A percentile compares a stretch with the other conserved stretches of the same genome.
Evolutionary conservation across 2,888 invertebrate species (phyloP).

Genomic region (Terebella lapidaria): DNA sequence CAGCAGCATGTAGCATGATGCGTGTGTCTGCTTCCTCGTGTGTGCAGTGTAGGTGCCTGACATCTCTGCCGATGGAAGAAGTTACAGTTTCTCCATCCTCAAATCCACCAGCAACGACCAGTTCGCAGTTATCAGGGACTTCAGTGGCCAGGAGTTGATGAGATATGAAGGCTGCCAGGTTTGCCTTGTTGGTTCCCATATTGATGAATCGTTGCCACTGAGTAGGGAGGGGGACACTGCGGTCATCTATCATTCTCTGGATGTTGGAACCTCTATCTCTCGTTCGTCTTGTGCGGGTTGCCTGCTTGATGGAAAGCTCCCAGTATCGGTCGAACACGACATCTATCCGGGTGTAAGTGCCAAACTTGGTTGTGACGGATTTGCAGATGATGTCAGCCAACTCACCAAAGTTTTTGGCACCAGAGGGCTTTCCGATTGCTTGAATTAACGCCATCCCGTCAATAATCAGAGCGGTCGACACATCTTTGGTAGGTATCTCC

Average conservation of each 20-base stretch:
- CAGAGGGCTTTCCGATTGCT: too few species aligned
- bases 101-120: neutral
- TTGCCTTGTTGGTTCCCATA: neutral
- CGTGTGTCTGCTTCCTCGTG: conserved; percentile 25
- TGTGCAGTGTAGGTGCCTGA: too few species aligned
- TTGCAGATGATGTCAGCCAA: too few species aligned
- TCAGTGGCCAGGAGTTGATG: conserved; percentile 2
- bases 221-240: neutral
- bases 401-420: too few species aligned
- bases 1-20: conserved; percentile 2
- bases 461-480: too few species aligned
- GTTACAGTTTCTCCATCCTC: too few species aligned
- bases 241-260: neutral
- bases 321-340: neutral
- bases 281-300: neutral
- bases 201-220: neutral
- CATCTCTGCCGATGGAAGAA: too few species aligned
- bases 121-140: neutral
- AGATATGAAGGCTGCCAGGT: neutral
- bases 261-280: too few species aligned
- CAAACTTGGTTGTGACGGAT: too few species aligned
- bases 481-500: too few species aligned
- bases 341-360: too few species aligned
- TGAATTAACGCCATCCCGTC: too few species aligned
- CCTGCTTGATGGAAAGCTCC: neutral